Evolutionary conservation across 2,888 invertebrate species (phyloP), one percentile per base, ranked within the genome.

Genomic region (Sinotaia quadrata): DNA sequence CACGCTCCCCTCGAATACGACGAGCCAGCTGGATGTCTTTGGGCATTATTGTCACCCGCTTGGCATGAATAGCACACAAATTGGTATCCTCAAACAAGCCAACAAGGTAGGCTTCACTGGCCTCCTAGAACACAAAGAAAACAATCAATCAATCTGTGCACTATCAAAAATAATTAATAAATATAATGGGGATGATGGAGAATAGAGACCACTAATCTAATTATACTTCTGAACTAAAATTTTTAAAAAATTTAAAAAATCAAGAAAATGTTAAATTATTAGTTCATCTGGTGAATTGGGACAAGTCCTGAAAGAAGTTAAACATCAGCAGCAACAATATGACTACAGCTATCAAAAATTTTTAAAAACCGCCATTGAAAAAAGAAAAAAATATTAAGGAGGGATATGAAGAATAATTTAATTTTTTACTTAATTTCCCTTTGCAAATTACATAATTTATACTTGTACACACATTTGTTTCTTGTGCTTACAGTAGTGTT

Each of bases 61-160:
- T 97, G 83, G 97, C 97, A 87, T 97, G 97, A 88, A 97, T 97
- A 79, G 97, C 97, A 91, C 96, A 97, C 92, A 97, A 92, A 90
- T 97, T 97, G 80, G 97, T 97, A 91, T 97, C 97, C 91, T 97
- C 97, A 90, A 98, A 97, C 71, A 98, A 91, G 78, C 97, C 97
- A 44, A 85, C 85, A 71, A 85, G 75, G 77, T 85, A 84, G 49
- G 85, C 85, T 73, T 85, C 85, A 75, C 84, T 84, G 72, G 85
- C 85, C 72, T 85, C 85, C 85, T 85, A 80, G 7, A 47, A 47
- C 47, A 47, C 41, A 41, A 8, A 8, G 18, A 18, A 41, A 8
- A 41, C 41, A 41, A 8, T 41, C 10, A 8, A 41, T 41, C 41
- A 41, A 18, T 12, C 8, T 12, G 8, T 8, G 18, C 41, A 8